Percentiles rank a stretch among this genome's conserved stretches.
These are phyloP conservation scores for Aquatica leii DNA, from an alignment of 2,888 invertebrate genomes.

Conservation along the genomic window DNA sequence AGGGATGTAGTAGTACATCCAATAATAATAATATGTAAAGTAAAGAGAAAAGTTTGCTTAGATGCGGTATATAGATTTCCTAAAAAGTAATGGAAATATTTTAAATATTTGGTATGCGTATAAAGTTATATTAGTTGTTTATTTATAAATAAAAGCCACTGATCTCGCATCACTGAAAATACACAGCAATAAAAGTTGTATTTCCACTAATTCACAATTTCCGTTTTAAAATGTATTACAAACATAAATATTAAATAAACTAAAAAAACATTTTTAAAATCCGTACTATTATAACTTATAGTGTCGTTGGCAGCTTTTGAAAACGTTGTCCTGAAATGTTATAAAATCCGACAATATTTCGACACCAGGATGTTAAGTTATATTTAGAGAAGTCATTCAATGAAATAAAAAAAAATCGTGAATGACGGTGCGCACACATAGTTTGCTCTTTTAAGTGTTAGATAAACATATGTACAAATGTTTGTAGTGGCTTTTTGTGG, in stretches of 20 bases:
- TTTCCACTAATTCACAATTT: neutral
- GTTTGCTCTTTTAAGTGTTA: slow-evolving; percentile 32
- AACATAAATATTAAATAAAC: too few species aligned
- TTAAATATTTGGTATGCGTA: slow-evolving; percentile 1
- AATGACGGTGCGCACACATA: slow-evolving; percentile 29
- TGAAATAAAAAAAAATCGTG: slow-evolving; percentile 26
- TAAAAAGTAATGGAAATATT: slow-evolving; percentile 4
- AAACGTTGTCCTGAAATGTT: slow-evolving; percentile 18
- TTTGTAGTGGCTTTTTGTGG: slow-evolving; percentile 24
- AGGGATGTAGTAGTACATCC: too few species aligned
- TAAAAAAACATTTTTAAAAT: too few species aligned
- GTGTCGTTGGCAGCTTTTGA: slow-evolving; percentile 11
- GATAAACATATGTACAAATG: slow-evolving; percentile 28
- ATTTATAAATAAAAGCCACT: slow-evolving; percentile 9
- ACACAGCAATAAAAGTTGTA: slow-evolving; percentile 3
- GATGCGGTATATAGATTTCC: too few species aligned
- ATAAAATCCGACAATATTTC: slow-evolving; percentile 31
- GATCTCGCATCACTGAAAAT: slow-evolving; percentile 3
- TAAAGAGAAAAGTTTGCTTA: too few species aligned
- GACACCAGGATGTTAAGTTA: slow-evolving; percentile 37
- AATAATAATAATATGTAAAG: too few species aligned
- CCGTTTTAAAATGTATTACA: neutral
- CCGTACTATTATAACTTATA: neutral
- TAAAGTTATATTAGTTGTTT: slow-evolving; percentile 6
- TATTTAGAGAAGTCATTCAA: slow-evolving; percentile 37